phyloP scores from a whole-genome alignment of 1,140 invertebrate genomes.

The Trypoxylus dichotomus region DNA sequence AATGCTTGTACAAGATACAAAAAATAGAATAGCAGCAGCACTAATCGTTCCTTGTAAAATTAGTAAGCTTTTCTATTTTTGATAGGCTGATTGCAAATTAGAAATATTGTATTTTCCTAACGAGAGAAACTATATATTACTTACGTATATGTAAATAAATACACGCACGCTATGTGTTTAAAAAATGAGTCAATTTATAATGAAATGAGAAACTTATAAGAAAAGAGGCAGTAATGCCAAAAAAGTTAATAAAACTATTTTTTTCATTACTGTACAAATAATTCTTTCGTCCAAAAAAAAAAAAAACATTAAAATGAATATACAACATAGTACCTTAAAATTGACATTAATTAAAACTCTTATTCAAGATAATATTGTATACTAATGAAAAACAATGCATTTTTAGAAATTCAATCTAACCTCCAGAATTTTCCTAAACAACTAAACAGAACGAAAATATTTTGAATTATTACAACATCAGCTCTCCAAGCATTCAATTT shows the following conservation, averaged over 20 bases:
- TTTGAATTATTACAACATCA: too few relatives aligned
- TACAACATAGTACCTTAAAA: constrained; percentile 17
- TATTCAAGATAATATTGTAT: neutral
- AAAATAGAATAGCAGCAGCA: neutral
- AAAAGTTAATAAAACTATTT: neutral
- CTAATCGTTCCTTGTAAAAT: constrained; percentile 14
- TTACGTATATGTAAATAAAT: neutral
- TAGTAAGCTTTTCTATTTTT: constrained; percentile 17
- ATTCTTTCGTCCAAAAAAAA: constrained; percentile 6
- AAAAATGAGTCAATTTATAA: neutral
- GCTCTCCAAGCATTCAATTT: too few relatives aligned
- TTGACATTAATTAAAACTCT: neutral
- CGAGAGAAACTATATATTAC: neutral
- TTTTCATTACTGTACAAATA: constrained; percentile 7
- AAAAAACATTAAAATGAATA: neutral
- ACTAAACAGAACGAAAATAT: too few relatives aligned
- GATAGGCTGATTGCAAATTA: neutral
- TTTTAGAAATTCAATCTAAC: too few relatives aligned
- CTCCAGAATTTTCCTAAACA: too few relatives aligned
- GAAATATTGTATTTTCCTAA: constrained; percentile 4
- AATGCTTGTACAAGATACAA: constrained; percentile 1
- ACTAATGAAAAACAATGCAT: neutral
- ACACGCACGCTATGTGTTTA: neutral
- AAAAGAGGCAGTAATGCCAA: neutral
- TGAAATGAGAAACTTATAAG: neutral